phyloP scores from a whole-genome alignment of 1,140 invertebrate species.

The Scaptomyza pallida region DNA sequence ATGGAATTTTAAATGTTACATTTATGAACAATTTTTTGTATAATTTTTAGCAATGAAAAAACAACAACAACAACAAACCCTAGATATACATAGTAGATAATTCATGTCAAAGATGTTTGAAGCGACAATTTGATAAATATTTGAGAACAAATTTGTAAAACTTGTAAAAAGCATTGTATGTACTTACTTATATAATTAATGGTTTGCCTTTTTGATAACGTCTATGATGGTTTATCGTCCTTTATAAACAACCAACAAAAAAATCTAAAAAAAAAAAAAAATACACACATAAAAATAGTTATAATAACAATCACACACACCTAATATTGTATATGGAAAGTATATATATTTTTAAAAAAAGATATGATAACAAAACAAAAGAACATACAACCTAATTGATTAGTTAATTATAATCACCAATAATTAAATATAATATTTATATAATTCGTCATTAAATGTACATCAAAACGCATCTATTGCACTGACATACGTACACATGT shows the following conservation, averaged over 20 bases:
- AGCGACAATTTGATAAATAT: constrained; percentile 14
- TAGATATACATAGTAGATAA: constrained; percentile 38
- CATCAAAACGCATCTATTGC: constrained; percentile 20
- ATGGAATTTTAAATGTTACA: constrained; percentile 63
- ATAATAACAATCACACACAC: constrained; percentile 24
- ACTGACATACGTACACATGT: neutral
- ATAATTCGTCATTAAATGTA: constrained; percentile 11
- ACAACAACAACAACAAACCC: constrained; percentile 50
- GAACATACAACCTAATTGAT: constrained; percentile 52
- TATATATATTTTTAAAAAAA: constrained; percentile 66
- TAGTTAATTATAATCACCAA: constrained; percentile 55
- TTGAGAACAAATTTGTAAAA: constrained; percentile 51
- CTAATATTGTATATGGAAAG: constrained; percentile 45
- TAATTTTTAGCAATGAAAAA: constrained; percentile 67
- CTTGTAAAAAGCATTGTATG: constrained; percentile 64
- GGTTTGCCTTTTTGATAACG: constrained; percentile 74
- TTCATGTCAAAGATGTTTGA: constrained; percentile 6
- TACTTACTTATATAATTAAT: constrained; percentile 52
- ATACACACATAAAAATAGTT: constrained; percentile 19
- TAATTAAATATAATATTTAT: constrained; percentile 34
- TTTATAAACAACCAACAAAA: constrained; percentile 51
- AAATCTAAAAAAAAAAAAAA: constrained; percentile 31
- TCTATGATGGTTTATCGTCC: constrained; percentile 74
- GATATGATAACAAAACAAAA: constrained; percentile 18
- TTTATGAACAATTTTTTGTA: constrained; percentile 50